These are phyloP conservation scores for Mustelus asterias DNA, from an alignment of 2,113 vertebrate genomes.

Conservation along the genomic window DNA sequence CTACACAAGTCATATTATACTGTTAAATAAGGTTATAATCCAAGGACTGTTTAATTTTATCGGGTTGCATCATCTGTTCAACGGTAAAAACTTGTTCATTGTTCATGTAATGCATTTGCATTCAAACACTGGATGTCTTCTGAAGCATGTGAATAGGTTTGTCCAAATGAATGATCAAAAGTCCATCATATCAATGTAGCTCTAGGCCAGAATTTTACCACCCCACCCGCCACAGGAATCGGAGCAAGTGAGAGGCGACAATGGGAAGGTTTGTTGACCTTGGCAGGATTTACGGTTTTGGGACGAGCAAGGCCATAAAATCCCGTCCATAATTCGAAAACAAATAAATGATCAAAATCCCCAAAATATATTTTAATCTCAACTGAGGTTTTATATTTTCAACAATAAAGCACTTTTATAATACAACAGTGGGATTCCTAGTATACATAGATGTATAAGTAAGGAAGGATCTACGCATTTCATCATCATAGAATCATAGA, in stretches of 20 bases:
- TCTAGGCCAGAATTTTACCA: too few species aligned
- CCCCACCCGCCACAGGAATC: too few species aligned
- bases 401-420: background rate
- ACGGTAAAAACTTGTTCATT: constrained; percentile 85
- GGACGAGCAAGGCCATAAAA: too few species aligned
- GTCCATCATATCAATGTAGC: constrained; percentile 40
- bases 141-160: constrained; percentile 82
- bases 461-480: background rate
- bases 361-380: background rate
- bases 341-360: background rate
- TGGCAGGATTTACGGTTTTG: too few species aligned
- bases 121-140: constrained; percentile 74
- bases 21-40: constrained; percentile 51
- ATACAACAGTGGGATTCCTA: background rate
- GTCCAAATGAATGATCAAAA: constrained; percentile 78
- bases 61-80: constrained; percentile 83
- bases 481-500: too few species aligned
- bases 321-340: too few species aligned
- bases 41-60: constrained; percentile 87
- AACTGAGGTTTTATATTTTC: background rate
- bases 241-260: too few species aligned
- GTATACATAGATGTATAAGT: background rate
- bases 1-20: background rate
- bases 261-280: too few species aligned
- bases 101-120: constrained; percentile 81